Evolutionary conservation across 2,113 vertebrate genomes (phyloP).

Genomic region (Ceyx melanurus): DNA sequence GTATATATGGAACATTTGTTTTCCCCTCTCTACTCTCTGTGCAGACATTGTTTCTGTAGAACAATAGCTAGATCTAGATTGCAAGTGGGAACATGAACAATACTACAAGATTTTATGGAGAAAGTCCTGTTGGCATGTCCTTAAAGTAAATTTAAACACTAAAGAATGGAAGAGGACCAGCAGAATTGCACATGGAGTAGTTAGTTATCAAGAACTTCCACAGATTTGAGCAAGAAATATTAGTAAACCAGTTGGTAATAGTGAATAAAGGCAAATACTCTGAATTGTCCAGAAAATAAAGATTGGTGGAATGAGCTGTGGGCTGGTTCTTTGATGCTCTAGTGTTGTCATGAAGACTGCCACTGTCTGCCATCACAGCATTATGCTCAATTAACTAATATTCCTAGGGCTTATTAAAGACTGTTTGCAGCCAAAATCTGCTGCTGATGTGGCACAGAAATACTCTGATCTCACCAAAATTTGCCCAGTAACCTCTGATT

Average conservation of each 20-base stretch:
- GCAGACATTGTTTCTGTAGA: not conserved
- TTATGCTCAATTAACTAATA: not conserved
- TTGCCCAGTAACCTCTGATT: not conserved
- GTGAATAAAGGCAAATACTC: not conserved
- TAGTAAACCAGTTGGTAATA: not conserved
- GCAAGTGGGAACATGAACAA: not conserved
- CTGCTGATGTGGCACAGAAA: not conserved
- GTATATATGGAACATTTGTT: not conserved
- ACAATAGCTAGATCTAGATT: not conserved
- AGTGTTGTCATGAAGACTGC: rapidly evolving
- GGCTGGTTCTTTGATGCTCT: not conserved
- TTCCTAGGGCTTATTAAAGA: not conserved
- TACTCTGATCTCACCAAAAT: not conserved
- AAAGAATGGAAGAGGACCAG: not conserved
- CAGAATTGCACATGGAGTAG: not conserved
- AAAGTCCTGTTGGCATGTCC: not conserved
- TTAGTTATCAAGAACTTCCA: not conserved
- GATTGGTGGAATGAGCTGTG: not conserved
- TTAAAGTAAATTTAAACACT: not conserved
- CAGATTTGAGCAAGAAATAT: not conserved
- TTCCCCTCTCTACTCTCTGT: not conserved
- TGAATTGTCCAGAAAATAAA: not conserved
- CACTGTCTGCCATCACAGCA: not conserved
- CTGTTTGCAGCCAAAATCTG: not conserved
- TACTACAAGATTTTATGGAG: not conserved